Evolutionary conservation across 2,888 invertebrate genomes (phyloP).

Genomic region (Archips crataeganus): DNA sequence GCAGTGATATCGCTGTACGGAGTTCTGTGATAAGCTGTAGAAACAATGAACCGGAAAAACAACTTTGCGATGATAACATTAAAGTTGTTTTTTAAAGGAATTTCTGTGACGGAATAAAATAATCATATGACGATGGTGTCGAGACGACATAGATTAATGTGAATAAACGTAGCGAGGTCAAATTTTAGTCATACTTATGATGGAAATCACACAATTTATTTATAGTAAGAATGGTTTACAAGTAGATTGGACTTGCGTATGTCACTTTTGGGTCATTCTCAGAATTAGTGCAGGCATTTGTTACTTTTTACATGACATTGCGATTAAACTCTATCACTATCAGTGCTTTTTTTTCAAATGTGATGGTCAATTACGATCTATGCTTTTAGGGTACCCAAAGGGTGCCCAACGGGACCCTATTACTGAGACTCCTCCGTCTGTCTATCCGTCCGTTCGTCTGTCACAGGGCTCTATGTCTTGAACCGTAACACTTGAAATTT

Average conservation of each 20-base stretch:
- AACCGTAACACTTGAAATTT: too few relatives aligned
- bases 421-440: too few relatives aligned
- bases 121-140: conserved; percentile 2
- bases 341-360: too few relatives aligned
- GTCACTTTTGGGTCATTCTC: not conserved
- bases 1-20: not conserved
- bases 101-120: not conserved
- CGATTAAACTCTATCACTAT: too few relatives aligned
- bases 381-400: too few relatives aligned
- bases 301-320: too few relatives aligned
- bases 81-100: not conserved
- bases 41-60: not conserved
- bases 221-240: not conserved
- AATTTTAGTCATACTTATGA: not conserved
- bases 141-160: not conserved
- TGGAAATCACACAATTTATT: conserved; percentile 1
- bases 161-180: not conserved
- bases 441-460: too few relatives aligned
- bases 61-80: not conserved
- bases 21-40: not conserved
- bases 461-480: too few relatives aligned
- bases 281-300: too few relatives aligned
- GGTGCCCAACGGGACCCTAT: too few relatives aligned
- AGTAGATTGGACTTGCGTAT: not conserved
- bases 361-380: too few relatives aligned